Percentiles rank a stretch among this genome's conserved stretches.
phyloP scores from a whole-genome alignment of 1,140 invertebrate species.

The Drosophila ohnishii region DNA sequence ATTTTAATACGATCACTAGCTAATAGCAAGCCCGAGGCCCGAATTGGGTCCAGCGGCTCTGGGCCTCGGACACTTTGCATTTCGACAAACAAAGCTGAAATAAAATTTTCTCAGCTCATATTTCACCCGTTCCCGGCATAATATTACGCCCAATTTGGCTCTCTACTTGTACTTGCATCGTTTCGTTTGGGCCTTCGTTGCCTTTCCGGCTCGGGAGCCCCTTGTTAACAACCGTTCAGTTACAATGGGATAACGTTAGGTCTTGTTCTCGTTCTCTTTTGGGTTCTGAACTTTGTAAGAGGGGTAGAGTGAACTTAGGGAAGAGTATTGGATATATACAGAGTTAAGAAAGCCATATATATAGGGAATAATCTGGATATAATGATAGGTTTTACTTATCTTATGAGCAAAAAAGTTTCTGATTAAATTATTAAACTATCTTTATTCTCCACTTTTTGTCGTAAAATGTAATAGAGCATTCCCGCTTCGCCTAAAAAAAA shows the following conservation, averaged over 20 bases:
- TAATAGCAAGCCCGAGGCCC: slow-evolving; percentile 13
- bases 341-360: background rate
- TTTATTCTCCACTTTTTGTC: background rate
- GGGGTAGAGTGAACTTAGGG: slow-evolving; percentile 4
- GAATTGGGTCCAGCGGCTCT: background rate
- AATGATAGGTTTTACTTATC: background rate
- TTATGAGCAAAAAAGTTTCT: no score
- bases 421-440: background rate
- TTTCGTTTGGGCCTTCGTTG: slow-evolving; percentile 28
- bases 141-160: slow-evolving; percentile 78
- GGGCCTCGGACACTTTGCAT: slow-evolving; percentile 22
- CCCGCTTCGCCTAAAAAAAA: background rate
- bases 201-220: slow-evolving; percentile 56
- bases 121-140: slow-evolving; percentile 71
- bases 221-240: slow-evolving; percentile 75
- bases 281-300: slow-evolving; percentile 6
- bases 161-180: slow-evolving; percentile 52
- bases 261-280: slow-evolving; percentile 54
- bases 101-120: slow-evolving; percentile 80
- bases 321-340: background rate
- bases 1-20: slow-evolving; percentile 27
- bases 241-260: slow-evolving; percentile 74
- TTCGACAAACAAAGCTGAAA: slow-evolving; percentile 64
- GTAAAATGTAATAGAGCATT: slow-evolving; percentile 14
- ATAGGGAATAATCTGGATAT: background rate